A percentile compares a stretch with the other conserved stretches of the same genome.
Evolutionary conservation across 2,888 invertebrate genomes (phyloP).

Genomic region (Slavum lentiscoides): DNA sequence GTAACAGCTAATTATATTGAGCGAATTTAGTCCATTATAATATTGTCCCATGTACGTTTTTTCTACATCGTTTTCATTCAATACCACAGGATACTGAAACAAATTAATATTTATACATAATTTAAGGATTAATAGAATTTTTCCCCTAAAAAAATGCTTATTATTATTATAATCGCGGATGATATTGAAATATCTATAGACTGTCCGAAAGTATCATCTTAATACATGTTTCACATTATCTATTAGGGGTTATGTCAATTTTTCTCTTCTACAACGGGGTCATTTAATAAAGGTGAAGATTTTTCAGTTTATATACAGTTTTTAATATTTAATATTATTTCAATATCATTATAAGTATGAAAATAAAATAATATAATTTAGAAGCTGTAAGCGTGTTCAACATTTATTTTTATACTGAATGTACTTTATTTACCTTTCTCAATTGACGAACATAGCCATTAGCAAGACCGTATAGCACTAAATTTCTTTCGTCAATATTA

Average conservation of each 20-base stretch:
- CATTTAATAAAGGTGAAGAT: no score
- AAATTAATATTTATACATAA: slow-evolving; percentile 13
- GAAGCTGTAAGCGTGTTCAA: no score
- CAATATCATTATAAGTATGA: no score
- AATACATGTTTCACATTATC: no score
- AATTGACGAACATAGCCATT: slow-evolving; percentile 81
- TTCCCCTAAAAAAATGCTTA: neutral
- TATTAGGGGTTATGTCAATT: no score
- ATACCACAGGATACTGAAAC: slow-evolving; percentile 64
- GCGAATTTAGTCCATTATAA: slow-evolving; percentile 79
- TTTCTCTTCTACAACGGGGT: no score
- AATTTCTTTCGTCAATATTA: slow-evolving; percentile 77
- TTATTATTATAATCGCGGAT: no score
- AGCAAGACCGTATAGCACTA: slow-evolving; percentile 85
- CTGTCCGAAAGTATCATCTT: no score
- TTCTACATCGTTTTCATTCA: slow-evolving; percentile 54
- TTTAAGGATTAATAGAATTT: neutral
- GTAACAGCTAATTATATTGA: slow-evolving; percentile 89
- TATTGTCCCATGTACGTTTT: slow-evolving; percentile 59
- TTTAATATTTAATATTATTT: no score
- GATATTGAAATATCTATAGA: no score
- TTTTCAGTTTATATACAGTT: no score
- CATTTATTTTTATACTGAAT: neutral
- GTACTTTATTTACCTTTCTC: slow-evolving; percentile 67
- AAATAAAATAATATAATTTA: no score